Percentiles rank a stretch among this genome's conserved stretches.
These are phyloP conservation scores for Propithecus coquereli DNA, from an alignment of 2,113 vertebrate genomes.

Conservation along the genomic window DNA sequence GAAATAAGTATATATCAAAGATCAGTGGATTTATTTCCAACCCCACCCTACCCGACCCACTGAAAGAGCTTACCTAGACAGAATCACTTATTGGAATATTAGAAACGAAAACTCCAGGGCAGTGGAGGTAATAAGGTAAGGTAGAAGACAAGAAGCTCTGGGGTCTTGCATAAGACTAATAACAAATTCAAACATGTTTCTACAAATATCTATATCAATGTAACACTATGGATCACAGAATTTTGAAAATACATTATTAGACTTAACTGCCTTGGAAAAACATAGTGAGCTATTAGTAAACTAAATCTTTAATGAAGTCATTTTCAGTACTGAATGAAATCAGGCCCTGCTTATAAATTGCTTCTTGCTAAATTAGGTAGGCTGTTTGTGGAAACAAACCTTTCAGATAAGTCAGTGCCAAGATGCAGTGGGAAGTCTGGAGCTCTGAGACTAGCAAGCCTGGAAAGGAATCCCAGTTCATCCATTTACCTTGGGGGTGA, in stretches of 20 bases:
- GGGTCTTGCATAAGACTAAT: not conserved
- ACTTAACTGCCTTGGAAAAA: constrained; percentile 13
- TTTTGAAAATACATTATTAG: not conserved
- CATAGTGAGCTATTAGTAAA: not conserved
- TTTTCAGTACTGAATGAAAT: not conserved
- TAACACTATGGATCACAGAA: not conserved
- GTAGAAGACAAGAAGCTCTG: not conserved
- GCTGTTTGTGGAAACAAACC: not conserved
- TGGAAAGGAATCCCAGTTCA: not conserved
- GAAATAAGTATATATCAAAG: not conserved
- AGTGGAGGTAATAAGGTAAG: not conserved
- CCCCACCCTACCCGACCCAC: not conserved
- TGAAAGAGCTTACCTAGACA: not conserved
- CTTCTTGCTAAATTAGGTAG: not conserved
- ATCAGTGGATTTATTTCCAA: not conserved
- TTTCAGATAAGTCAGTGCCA: not conserved
- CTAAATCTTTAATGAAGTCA: constrained; percentile 17
- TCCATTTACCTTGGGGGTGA: not conserved
- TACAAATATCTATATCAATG: not conserved
- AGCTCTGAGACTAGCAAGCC: not conserved
- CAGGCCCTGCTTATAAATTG: not conserved
- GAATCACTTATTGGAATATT: not conserved
- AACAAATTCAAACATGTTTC: constrained; percentile 32
- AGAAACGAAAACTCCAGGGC: not conserved
- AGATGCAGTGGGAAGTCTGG: not conserved